Evolutionary conservation across 2,797 vertebrate species (phyloP).

Genomic region (Stomatorhinus walkeri): DNA sequence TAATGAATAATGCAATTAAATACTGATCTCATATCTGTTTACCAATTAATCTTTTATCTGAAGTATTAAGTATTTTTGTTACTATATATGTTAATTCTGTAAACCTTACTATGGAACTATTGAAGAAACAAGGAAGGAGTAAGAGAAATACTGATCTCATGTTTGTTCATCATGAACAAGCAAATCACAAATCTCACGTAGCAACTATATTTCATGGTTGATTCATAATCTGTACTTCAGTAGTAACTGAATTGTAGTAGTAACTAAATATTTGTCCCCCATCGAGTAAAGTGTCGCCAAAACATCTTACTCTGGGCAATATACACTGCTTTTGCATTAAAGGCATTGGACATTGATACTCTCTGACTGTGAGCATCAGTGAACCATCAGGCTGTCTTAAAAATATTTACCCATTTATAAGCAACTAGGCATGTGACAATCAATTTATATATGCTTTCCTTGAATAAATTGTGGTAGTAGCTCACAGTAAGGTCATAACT

Average conservation of each 20-base stretch:
- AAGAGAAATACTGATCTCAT: neutral
- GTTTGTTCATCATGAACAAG: neutral
- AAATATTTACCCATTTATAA: neutral
- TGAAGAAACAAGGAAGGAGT: neutral
- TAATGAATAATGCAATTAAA: neutral
- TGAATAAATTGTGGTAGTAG: neutral
- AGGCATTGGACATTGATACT: neutral
- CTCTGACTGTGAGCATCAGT: neutral
- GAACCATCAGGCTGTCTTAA: neutral
- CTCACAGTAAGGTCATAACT: neutral
- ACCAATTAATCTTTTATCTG: neutral
- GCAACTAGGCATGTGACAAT: neutral
- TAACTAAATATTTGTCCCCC: neutral
- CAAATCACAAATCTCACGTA: neutral
- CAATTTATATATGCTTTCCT: neutral
- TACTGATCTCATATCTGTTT: neutral
- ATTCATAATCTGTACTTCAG: neutral
- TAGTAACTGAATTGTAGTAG: neutral
- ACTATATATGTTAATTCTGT: neutral
- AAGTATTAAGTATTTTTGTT: neutral
- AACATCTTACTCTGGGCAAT: neutral
- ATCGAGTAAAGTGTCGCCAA: neutral
- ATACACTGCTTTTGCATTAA: neutral
- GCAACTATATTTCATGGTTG: neutral
- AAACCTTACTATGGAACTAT: neutral